These are phyloP conservation scores for Pterobdella sp. DNA, from an alignment of 2,888 invertebrate species.

Conservation along the genomic window DNA sequence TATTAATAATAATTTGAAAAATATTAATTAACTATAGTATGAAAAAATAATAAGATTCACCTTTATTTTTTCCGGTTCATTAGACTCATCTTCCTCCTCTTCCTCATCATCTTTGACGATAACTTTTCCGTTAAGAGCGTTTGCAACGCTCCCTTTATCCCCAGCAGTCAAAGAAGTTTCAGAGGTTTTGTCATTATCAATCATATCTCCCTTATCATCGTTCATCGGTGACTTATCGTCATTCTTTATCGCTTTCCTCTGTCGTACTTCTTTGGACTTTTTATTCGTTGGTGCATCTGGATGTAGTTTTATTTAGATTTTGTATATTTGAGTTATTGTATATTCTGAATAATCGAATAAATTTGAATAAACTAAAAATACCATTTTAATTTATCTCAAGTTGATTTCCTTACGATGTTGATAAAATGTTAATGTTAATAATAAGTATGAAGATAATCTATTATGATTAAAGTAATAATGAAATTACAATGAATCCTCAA, in stretches of 20 bases:
- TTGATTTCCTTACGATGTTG: too few relatives aligned
- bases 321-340: too few relatives aligned
- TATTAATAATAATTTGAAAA: too few relatives aligned
- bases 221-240: not conserved
- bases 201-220: not conserved
- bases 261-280: not conserved
- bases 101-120: not conserved
- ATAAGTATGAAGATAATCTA: too few relatives aligned
- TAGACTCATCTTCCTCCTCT: conserved; percentile 1
- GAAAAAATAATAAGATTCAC: not conserved
- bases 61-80: not conserved
- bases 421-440: too few relatives aligned
- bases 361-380: too few relatives aligned
- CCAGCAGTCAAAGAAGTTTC: not conserved
- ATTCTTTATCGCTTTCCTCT: not conserved
- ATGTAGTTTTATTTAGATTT: too few relatives aligned
- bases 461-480: too few relatives aligned
- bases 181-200: not conserved
- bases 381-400: too few relatives aligned
- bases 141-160: not conserved
- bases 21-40: too few relatives aligned
- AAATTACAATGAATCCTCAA: too few relatives aligned
- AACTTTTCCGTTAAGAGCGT: not conserved
- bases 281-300: not conserved
- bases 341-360: too few relatives aligned